phyloP scores from a whole-genome alignment of 35 echinoderm and acorn worm species.

The Holothuria glaberrima region DNA sequence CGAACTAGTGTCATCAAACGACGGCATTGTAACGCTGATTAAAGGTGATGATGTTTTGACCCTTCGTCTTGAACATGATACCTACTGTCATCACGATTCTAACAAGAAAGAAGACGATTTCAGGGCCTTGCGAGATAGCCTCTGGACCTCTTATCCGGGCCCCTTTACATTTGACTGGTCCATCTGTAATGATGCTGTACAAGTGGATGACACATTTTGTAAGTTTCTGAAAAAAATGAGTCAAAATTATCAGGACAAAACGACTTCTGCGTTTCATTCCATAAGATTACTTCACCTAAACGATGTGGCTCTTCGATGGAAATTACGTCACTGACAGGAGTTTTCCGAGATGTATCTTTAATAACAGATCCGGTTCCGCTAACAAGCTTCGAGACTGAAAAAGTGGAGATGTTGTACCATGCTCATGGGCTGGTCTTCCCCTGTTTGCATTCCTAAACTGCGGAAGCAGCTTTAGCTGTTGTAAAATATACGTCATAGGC shows the following conservation, averaged over 20 bases:
- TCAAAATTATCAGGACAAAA: neutral
- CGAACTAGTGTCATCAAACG: neutral
- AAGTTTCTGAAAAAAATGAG: neutral
- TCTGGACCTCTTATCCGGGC: neutral
- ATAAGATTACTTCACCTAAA: neutral
- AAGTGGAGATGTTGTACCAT: conserved; percentile 1
- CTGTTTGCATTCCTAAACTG: neutral
- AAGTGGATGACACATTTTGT: neutral
- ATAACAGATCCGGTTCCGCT: neutral
- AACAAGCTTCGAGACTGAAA: neutral
- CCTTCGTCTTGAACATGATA: neutral
- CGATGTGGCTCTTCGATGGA: neutral
- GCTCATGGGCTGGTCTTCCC: neutral
- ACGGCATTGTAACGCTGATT: neutral
- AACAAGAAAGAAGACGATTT: conserved; percentile 1
- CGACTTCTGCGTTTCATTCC: conserved; percentile 15
- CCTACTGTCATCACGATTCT: neutral
- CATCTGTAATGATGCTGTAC: neutral
- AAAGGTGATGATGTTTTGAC: neutral
- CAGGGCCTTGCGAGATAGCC: neutral
- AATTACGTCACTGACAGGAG: neutral
- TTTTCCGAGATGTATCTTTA: conserved; percentile 12
- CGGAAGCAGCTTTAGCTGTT: no score
- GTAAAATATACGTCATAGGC: no score
- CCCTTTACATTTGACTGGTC: conserved; percentile 34